A percentile compares a stretch with the other conserved stretches of the same genome.
Conservation (phyloP, 2,888 invertebrate species). For the Adelphocoris suturalis region DNA sequence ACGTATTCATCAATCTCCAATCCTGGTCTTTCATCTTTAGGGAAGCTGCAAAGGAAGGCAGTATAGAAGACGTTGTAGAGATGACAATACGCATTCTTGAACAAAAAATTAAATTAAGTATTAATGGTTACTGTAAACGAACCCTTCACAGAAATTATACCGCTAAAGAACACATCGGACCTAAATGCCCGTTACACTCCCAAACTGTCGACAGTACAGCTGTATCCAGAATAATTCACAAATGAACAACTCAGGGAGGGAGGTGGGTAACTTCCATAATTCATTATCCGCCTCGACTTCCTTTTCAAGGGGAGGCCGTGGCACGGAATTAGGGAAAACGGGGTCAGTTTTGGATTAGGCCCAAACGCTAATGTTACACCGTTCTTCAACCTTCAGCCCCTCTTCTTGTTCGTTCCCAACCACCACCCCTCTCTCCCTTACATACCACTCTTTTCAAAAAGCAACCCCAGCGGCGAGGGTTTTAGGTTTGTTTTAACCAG, state of each 20-base stretch:
- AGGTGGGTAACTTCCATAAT: not conserved
- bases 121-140: no score
- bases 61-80: no score
- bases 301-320: constrained; percentile 15
- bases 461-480: not conserved
- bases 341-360: constrained; percentile 55
- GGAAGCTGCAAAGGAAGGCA: no score
- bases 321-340: constrained; percentile 27
- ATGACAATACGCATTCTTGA: no score
- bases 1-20: no score
- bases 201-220: not conserved
- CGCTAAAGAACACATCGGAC: no score
- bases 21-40: no score
- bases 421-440: not conserved
- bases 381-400: constrained; percentile 5
- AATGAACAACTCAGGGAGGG: not conserved
- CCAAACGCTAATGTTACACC: constrained; percentile 53
- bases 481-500: constrained; percentile 21
- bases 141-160: no score
- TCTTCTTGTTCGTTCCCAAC: not conserved
- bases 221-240: not conserved
- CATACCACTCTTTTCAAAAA: no score
- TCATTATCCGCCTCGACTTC: not conserved
- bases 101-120: no score
- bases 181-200: no score